These are phyloP conservation scores for Leptinotarsa peninsularis DNA, from an alignment of 2,888 invertebrate species.

Conservation along the genomic window DNA sequence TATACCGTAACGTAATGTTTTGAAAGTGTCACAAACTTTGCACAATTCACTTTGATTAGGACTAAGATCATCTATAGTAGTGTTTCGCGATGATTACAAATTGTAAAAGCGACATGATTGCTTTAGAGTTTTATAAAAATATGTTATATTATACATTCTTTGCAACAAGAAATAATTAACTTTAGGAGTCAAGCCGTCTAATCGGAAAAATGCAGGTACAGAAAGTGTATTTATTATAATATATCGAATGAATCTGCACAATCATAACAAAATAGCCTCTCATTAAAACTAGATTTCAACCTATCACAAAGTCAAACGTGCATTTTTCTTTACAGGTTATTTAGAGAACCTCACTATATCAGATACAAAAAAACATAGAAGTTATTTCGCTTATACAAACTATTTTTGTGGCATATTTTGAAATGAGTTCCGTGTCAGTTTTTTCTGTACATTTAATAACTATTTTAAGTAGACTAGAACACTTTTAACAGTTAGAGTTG, in stretches of 20 bases:
- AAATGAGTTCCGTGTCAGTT: slow-evolving; percentile 50
- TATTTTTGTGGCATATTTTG: slow-evolving; percentile 39
- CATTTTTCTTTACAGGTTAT: not conserved
- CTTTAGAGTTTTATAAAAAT: no score
- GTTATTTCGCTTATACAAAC: slow-evolving; percentile 32
- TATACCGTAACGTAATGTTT: not conserved
- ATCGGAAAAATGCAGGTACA: not conserved
- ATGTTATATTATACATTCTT: not conserved
- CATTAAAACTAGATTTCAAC: not conserved
- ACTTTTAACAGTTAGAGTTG: not conserved
- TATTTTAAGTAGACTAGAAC: slow-evolving; percentile 5
- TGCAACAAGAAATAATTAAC: not conserved
- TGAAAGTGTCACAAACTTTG: no score
- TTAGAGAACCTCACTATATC: not conserved
- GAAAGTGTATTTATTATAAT: not conserved
- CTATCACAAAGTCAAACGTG: not conserved
- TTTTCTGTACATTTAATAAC: slow-evolving; percentile 15
- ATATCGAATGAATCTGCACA: slow-evolving; percentile 2
- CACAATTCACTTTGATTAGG: no score
- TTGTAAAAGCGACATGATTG: no score
- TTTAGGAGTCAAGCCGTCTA: not conserved
- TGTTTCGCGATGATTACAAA: no score
- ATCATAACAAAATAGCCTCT: not conserved
- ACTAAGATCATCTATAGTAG: no score
- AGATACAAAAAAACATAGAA: not conserved